Evolutionary conservation across 2,797 vertebrate genomes (phyloP), one percentile per base, ranked within the genome.

Genomic region (Masticophis lateralis): DNA sequence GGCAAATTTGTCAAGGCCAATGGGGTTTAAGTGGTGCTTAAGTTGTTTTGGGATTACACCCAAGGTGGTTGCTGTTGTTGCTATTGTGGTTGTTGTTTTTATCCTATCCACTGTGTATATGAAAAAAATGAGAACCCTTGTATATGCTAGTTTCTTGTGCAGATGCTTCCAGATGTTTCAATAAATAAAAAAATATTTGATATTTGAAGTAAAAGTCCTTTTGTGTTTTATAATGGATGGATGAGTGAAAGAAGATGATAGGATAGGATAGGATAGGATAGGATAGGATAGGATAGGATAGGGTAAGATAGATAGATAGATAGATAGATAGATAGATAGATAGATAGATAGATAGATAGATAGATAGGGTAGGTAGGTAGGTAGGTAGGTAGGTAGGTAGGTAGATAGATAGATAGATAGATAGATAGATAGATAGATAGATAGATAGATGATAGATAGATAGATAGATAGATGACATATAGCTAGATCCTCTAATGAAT

Each of bases 51-150:
- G 60, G 60, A 61, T 61, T 27, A 10, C 60, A 61, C 25, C 9
- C 60, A 61, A 61, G 25, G 59, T 60, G 22, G 8, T 9, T 2
- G 59, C 10, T 1, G 57, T 59, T 0, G 18, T 20, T 60, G 5
- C 14, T 32, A 0, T 6, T 6, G 0, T 32, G 2, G 10, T 3
- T 14, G 9, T 4, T 28, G 9, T 4, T 28, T 0, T 32, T 37
- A 59, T 60, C 55, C 43, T 37, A 56, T 4, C 6, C 25, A 11
- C 16, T 43, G 13, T 60, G 16, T 60, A 57, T 61, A 37, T 60
- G 66, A 32, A 53, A 51, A 89, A 83, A 37, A 89, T 79, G 32
- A 89, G n/a, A 51, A 56, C 0, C 27, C 28, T 43, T 83, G 8
- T 6, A 25, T 88, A 79, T 6, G 2, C 0, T 18, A 43, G 32